These are phyloP conservation scores for Neocloeon triangulifer DNA, from an alignment of 1,140 invertebrate genomes.

Conservation along the genomic window DNA sequence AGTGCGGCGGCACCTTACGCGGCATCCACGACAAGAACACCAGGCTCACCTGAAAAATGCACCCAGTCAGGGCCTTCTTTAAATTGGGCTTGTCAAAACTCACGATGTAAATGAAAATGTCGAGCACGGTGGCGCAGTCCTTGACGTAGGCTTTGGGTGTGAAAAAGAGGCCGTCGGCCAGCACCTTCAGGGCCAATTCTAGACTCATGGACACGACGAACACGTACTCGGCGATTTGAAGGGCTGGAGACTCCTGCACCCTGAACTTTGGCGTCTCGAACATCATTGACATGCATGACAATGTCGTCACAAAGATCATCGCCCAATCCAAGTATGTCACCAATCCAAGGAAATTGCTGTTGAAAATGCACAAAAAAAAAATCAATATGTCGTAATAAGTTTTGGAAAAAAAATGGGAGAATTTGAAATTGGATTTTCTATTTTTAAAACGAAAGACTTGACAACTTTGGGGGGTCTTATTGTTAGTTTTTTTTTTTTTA, in stretches of 20 bases:
- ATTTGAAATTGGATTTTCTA: too few species aligned
- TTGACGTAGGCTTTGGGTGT: constrained; percentile 97
- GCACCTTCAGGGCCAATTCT: constrained; percentile 83
- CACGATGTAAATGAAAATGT: constrained; percentile 95
- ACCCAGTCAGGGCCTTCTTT: background rate
- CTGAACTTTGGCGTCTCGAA: constrained; percentile 83
- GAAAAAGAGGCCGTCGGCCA: constrained; percentile 95
- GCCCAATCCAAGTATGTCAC: constrained; percentile 99
- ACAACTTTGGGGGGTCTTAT: too few species aligned
- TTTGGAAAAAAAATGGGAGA: too few species aligned
- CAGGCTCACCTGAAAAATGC: constrained; percentile 52
- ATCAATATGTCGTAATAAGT: too few species aligned
- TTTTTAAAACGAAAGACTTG: too few species aligned
- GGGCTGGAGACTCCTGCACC: constrained; percentile 59
- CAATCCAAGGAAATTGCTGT: constrained; percentile 84
- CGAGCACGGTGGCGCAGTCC: constrained; percentile 87
- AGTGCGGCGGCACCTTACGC: constrained; percentile 68
- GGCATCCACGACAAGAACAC: constrained; percentile 97
- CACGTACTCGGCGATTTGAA: constrained; percentile 90
- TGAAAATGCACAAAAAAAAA: constrained; percentile 15
- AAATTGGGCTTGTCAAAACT: constrained; percentile 14
- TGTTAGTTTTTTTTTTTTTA: too few species aligned
- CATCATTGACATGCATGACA: constrained; percentile 98
- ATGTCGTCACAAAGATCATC: constrained; percentile 94
- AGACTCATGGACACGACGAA: constrained; percentile 98